Percentiles rank a stretch among this genome's conserved stretches.
Evolutionary conservation across 2,797 vertebrate species (phyloP).

Genomic region (Pipistrellus nathusii): DNA sequence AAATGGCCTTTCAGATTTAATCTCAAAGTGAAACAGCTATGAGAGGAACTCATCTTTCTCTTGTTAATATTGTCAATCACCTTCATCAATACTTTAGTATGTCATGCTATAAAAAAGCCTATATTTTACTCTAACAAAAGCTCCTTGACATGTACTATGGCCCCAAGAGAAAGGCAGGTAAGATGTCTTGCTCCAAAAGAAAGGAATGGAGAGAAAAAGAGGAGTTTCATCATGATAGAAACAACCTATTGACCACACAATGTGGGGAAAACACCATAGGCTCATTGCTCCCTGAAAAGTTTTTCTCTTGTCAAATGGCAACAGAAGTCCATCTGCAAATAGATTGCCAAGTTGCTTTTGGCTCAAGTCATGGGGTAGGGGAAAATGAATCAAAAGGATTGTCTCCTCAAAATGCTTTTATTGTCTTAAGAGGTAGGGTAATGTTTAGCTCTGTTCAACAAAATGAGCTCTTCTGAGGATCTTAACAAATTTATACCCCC

Average conservation of each 20-base stretch:
- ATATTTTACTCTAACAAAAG: not conserved
- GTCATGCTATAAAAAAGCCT: not conserved
- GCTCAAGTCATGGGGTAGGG: not conserved
- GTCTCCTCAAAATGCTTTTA: not conserved
- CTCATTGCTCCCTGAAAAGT: not conserved
- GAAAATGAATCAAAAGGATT: not conserved
- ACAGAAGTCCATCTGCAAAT: not conserved
- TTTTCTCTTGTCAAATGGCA: constrained; percentile 3
- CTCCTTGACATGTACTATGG: not conserved
- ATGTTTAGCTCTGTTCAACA: not conserved
- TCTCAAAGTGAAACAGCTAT: not conserved
- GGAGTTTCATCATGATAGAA: not conserved
- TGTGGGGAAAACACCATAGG: not conserved
- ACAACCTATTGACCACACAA: not conserved
- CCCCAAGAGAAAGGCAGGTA: not conserved
- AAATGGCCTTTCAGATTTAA: not conserved
- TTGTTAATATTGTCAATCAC: not conserved
- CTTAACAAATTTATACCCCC: constrained; percentile 72
- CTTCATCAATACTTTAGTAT: not conserved
- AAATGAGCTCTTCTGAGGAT: constrained; percentile 10
- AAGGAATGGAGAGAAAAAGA: not conserved
- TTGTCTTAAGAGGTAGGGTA: constrained; percentile 20
- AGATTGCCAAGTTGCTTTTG: not conserved
- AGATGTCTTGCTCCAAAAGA: not conserved
- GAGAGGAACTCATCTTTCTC: not conserved